Base-by-base conservation (phyloP, 2,888 invertebrate species). In the Leptopilina syphax region DNA sequence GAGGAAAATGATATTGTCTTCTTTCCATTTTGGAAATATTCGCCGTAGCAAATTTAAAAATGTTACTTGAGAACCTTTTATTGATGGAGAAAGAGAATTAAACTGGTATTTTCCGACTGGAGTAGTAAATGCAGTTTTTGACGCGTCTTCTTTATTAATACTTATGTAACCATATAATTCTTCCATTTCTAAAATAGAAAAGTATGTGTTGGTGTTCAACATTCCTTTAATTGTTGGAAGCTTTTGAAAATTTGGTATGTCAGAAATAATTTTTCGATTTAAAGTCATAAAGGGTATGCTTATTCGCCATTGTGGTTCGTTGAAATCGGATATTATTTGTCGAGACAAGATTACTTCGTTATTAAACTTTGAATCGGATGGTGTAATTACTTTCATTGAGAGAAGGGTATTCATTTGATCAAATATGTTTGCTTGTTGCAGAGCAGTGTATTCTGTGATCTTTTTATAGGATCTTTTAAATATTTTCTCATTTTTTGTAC, bases 81-180 rank as follows among this genome's bases (percentile, higher is more conserved):
- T 60, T n/a, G 7, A n/a, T 7, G 60, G 13, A 3, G 60, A n/a
- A n/a, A 60, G n/a, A 7, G n/a, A n/a, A n/a, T 3, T 60, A 18
- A 60, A 60, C n/a, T 60, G 13, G 5, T 60, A 60, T n/a, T 60
- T 60, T 60, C 18, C 60, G 5, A 60, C 60, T n/a, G 60, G 18
- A n/a, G 60, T 60, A n/a, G 60, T 60, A n/a, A 60, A 60, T 60
- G 60, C 60, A n/a, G 60, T 60, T n/a, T 60, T 60, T n/a, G 1
- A n/a, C 3, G n/a, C 60, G 5, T 60, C 60, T n/a, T 60, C 60
- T 5, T 12, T 12, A 12, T 60, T 13, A 60, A n/a, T 60, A 7
- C 2, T 60, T 60, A 57, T 57, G 12, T 10, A 57, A 13, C n/a
- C 4, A 4, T 60, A 60, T 57, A 60, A n/a, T 60, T 60, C 60